Evolutionary conservation across 2,797 vertebrate species (phyloP), one percentile per base, ranked within the genome.

Genomic region (Pteropus rufus): DNA sequence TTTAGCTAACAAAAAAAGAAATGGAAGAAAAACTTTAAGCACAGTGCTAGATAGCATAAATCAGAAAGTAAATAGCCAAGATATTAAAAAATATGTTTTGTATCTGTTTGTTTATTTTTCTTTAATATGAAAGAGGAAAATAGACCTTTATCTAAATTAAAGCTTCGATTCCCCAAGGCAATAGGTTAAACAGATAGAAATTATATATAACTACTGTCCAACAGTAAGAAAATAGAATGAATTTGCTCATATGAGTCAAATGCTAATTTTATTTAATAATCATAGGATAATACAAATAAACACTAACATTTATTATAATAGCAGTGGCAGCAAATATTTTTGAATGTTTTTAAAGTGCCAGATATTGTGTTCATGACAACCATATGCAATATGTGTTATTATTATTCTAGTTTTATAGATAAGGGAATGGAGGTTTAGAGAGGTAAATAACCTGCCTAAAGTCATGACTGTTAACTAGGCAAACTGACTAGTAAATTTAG

Each of bases 21-120:
- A 85, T 80, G 62, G 62, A 93, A 96, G 91, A 72, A 94, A 91
- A 97, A 96, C 44, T 93, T 95, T 90, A 94, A 96, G 23, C 80
- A 80, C 21, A 60, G 72, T n/a, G 10, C n/a, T 94, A n/a, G 84
- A 96, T 93, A 86, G 23, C 56, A 81, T 95, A 97, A 93, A 94
- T 94, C 97, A 93, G n/a, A 97, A 97, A 95, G 97, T 73, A 97
- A 97, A 97, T 97, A 98, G 77, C 93, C 83, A 96, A 93, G 96
- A 97, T 97, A 97, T 96, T 97, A 92, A 93, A 97, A 96, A 93
- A 87, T 89, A 89, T 24, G 58, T 90, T 87, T 97, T 96, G 46
- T 21, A 91, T 88, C 72, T 96, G 65, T 97, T 96, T 96, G 90
- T 96, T 98, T 97, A 97, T 97, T 97, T 97, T 94, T n/a, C 64